These are phyloP conservation scores for Telmatherina bonti DNA, from an alignment of 2,797 vertebrate genomes.

Conservation along the genomic window DNA sequence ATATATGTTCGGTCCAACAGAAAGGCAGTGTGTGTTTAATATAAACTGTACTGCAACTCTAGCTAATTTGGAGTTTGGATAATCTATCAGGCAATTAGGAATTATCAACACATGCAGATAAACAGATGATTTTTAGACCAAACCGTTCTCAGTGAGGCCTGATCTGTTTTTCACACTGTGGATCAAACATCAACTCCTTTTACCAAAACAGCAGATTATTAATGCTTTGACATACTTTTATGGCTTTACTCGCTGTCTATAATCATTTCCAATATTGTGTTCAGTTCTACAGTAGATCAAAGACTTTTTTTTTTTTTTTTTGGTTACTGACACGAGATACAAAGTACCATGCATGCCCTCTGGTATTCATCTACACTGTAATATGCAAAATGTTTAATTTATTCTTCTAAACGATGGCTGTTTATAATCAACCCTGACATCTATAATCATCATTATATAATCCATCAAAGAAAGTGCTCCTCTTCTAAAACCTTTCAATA, in stretches of 20 bases:
- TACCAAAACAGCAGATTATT: no score
- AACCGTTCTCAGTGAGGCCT: neutral
- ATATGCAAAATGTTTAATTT: conserved; percentile 51
- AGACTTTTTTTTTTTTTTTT: no score
- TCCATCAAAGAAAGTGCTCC: conserved; percentile 74
- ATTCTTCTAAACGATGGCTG: conserved; percentile 55
- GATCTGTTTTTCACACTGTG: neutral
- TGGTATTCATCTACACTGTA: conserved; percentile 39
- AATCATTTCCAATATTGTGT: conserved; percentile 4
- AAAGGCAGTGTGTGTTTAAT: neutral
- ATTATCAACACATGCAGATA: neutral
- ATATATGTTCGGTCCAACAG: neutral
- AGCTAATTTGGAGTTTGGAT: neutral
- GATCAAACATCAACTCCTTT: neutral
- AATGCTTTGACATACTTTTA: neutral
- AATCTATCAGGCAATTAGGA: neutral
- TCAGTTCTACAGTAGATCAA: conserved; percentile 43
- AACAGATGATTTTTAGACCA: neutral
- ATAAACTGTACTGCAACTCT: neutral
- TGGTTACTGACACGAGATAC: conserved; percentile 18
- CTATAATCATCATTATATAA: conserved; percentile 73
- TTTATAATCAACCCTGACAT: conserved; percentile 62
- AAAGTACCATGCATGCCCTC: conserved; percentile 16
- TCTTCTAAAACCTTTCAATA: conserved; percentile 72
- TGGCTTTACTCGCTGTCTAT: neutral